Percentiles rank a stretch among this genome's conserved stretches.
phyloP scores from a whole-genome alignment of 1,140 invertebrate species.

The Drosophila aff. region DNA sequence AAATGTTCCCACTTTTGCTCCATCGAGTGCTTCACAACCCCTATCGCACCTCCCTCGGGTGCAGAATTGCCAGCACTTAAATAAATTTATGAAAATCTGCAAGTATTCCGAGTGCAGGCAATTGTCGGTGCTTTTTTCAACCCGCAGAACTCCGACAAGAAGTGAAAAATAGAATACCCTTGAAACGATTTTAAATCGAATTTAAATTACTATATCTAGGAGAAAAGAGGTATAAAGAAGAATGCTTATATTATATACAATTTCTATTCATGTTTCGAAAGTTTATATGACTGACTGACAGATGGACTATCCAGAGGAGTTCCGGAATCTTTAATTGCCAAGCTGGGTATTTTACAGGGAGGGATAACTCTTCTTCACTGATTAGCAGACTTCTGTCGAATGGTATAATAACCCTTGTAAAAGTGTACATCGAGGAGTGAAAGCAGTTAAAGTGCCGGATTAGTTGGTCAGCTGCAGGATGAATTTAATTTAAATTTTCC shows the following conservation, averaged over 20 bases:
- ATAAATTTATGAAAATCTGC: conserved; percentile 51
- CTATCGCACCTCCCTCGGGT: neutral
- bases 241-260: neutral
- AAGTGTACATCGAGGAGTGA: neutral
- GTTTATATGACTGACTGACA: neutral
- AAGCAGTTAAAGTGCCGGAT: conserved; percentile 28
- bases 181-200: neutral
- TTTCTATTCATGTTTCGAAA: neutral
- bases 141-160: conserved; percentile 1
- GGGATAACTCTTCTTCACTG: neutral
- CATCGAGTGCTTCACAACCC: conserved; percentile 12
- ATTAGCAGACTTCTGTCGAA: neutral
- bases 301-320: neutral
- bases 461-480: conserved; percentile 16
- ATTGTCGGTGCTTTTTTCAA: conserved; percentile 9
- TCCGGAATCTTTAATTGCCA: neutral
- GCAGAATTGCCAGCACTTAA: conserved; percentile 42
- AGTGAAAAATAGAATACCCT: neutral
- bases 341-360: too few relatives aligned
- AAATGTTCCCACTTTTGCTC: conserved; percentile 26
- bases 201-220: too few relatives aligned
- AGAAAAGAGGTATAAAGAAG: neutral
- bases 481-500: neutral
- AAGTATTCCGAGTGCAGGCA: conserved; percentile 27
- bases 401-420: too few relatives aligned